Evolutionary conservation across 2,888 invertebrate genomes (phyloP), one percentile per base, ranked within the genome.

Genomic region (Eupithecia subfuscata): DNA sequence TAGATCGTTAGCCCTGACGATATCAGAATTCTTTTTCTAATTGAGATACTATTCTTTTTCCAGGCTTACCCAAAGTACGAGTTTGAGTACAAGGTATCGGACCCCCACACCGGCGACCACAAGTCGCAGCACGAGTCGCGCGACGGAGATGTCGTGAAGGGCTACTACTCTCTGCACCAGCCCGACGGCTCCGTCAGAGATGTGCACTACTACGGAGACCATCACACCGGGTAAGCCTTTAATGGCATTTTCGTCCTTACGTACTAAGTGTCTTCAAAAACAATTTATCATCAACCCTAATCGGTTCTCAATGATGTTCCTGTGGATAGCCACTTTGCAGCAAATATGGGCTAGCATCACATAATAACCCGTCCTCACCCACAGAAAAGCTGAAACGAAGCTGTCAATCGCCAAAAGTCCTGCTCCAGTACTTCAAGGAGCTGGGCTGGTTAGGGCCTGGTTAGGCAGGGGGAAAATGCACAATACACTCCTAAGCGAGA

Each of bases 101-200:
- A 95, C 83, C 90, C 89, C 37, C 93, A 94, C 84, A 95, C 95
- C 73, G 95, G 95, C 48, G 95, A 95, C 86, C 91, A 92, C 86
- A 92, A 92, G 86, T 89, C 90, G 48, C 92, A 92, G 80, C 91
- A 89, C 80, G 92, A 92, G 85, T 84, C 84, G 79, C 90, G 92
- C 74, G 90, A 92, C 70, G 92, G 91, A 7, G 91, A 92, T 76
- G 88, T 90, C 63, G 91, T 92, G 75, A 93, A 92, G 83, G 95
- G 95, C 48, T 82, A 75, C 80, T 83, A 83, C 79, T 77, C 75
- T 70, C 79, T 82, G 86, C 91, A 93, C 78, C 94, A 95, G 82
- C 83, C 84, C 74, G 87, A 94, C 72, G 93, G 95, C 37, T 91
- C 92, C 81, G 85, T 88, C 52, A 85, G 81, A 83, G 86, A 88